These are phyloP conservation scores for Leucania comma DNA, from an alignment of 2,888 invertebrate species.

Conservation along the genomic window DNA sequence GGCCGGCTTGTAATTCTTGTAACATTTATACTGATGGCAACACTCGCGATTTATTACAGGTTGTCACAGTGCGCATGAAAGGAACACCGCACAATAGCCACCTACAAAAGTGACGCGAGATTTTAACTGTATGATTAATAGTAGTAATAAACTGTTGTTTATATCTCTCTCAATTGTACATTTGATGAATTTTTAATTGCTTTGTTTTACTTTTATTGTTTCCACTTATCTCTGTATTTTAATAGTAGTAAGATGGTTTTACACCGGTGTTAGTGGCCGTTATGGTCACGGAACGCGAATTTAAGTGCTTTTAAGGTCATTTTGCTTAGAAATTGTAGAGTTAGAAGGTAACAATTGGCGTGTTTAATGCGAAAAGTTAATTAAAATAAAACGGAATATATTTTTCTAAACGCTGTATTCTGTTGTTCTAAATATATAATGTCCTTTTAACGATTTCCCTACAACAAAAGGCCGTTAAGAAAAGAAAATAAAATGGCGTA, in stretches of 20 bases:
- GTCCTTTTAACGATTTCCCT: slow-evolving; percentile 55
- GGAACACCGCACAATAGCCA: slow-evolving; percentile 67
- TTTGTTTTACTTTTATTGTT: slow-evolving; percentile 59
- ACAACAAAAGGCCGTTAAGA: slow-evolving; percentile 61
- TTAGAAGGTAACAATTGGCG: background rate
- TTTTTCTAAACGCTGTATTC: slow-evolving; percentile 18
- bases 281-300: slow-evolving; percentile 8
- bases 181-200: slow-evolving; percentile 68
- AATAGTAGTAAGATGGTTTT: background rate
- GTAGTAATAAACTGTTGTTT: slow-evolving; percentile 64
- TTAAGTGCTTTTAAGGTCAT: slow-evolving; percentile 15
- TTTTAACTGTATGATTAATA: slow-evolving; percentile 67
- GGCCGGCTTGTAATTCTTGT: slow-evolving; percentile 61
- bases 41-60: slow-evolving; percentile 66
- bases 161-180: slow-evolving; percentile 59
- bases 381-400: background rate
- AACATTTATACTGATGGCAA: slow-evolving; percentile 67
- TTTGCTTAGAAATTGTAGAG: slow-evolving; percentile 10
- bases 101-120: slow-evolving; percentile 62
- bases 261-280: slow-evolving; percentile 6
- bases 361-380: background rate
- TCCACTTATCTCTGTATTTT: slow-evolving; percentile 45
- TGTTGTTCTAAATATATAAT: slow-evolving; percentile 49
- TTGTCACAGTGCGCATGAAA: slow-evolving; percentile 65
- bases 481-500: slow-evolving; percentile 70